A percentile compares a stretch with the other conserved stretches of the same genome.
Evolutionary conservation across 2,113 vertebrate species (phyloP).

Genomic region (Clarias macrocephalus): DNA sequence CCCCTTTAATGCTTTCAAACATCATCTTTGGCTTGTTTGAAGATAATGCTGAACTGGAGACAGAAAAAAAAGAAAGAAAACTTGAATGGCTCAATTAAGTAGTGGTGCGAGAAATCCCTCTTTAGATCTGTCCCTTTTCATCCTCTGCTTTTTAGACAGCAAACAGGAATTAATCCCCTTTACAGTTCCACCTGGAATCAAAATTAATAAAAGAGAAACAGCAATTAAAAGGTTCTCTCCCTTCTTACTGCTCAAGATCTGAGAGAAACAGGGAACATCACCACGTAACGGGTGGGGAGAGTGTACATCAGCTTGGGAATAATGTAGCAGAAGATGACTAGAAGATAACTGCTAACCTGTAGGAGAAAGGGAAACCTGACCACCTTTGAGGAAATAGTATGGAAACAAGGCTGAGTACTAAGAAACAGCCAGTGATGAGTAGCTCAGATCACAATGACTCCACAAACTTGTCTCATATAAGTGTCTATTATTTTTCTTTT

Average conservation of each 20-base stretch:
- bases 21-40: constrained; percentile 63
- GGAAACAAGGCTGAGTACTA: not conserved
- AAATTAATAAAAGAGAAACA: constrained; percentile 47
- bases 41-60: constrained; percentile 60
- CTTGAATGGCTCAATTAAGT: constrained; percentile 59
- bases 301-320: not conserved
- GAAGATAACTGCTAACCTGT: not conserved
- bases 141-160: constrained; percentile 48
- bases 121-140: constrained; percentile 55
- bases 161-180: constrained; percentile 57
- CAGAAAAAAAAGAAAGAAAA: constrained; percentile 40
- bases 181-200: constrained; percentile 47
- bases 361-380: constrained; percentile 4
- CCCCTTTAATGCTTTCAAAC: constrained; percentile 62
- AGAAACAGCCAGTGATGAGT: not conserved
- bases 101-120: constrained; percentile 51
- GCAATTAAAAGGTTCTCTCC: constrained; percentile 45
- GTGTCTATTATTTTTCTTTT: not conserved
- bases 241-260: not conserved
- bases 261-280: not conserved
- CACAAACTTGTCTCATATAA: not conserved
- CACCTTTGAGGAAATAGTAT: not conserved
- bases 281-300: not conserved
- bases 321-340: not conserved
- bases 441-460: not conserved